Evolutionary conservation across 2,113 vertebrate genomes (phyloP).

Genomic region (Mystacornis crossleyi): DNA sequence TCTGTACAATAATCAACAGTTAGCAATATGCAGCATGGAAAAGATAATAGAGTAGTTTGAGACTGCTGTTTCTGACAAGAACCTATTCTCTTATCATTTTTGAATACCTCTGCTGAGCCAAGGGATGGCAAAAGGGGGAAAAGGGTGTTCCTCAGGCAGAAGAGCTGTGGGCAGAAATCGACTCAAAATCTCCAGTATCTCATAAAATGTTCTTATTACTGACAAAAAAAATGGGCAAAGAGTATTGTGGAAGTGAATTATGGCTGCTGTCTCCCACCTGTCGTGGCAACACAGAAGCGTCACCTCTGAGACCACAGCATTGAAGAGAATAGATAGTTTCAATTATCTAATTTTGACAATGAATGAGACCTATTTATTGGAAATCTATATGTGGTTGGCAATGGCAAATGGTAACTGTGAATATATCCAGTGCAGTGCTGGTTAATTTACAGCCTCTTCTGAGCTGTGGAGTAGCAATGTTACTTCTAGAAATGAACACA

Average conservation of each 20-base stretch:
- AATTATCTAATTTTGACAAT: conserved; percentile 75
- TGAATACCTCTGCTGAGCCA: background rate
- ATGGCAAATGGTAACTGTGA: conserved; percentile 47
- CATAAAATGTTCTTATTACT: conserved; percentile 13
- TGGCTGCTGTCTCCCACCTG: conserved; percentile 20
- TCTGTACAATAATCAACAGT: background rate
- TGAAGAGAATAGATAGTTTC: conserved; percentile 69
- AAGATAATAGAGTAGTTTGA: background rate
- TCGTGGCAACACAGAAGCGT: background rate
- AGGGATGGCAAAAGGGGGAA: background rate
- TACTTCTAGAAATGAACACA: conserved; percentile 47
- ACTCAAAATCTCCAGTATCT: background rate
- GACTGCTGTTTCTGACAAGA: background rate
- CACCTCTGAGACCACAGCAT: conserved; percentile 54
- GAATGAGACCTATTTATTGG: conserved; percentile 71
- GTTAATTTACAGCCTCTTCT: conserved; percentile 55
- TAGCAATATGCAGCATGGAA: background rate
- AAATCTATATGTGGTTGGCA: conserved; percentile 73
- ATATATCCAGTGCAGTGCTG: background rate
- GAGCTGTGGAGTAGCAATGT: background rate
- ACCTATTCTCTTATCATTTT: background rate
- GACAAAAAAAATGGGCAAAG: background rate
- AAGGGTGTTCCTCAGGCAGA: background rate
- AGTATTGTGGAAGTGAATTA: conserved; percentile 38
- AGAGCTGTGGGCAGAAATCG: background rate